Conservation (phyloP, 2,797 vertebrate genomes). For the Sebastes oblongus region DNA sequence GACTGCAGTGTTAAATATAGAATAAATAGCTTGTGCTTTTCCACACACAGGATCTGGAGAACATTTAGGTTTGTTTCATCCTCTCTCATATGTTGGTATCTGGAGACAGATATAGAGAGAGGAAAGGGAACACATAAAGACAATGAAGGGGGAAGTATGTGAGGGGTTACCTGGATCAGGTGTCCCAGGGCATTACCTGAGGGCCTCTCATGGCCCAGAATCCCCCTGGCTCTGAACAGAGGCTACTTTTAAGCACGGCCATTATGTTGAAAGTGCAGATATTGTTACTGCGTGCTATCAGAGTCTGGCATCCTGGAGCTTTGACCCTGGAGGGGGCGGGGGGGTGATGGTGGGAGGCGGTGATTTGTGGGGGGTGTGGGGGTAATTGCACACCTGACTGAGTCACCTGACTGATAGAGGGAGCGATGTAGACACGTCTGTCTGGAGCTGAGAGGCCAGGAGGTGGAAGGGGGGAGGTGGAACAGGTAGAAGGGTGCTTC, state of each 20-base stretch:
- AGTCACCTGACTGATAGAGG: slow-evolving; percentile 71
- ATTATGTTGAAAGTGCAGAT: slow-evolving; percentile 76
- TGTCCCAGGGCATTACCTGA: slow-evolving; percentile 80
- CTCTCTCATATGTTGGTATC: slow-evolving; percentile 27
- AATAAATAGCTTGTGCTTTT: slow-evolving; percentile 1
- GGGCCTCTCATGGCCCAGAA: slow-evolving; percentile 62
- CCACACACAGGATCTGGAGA: neutral
- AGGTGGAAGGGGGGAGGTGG: slow-evolving; percentile 1
- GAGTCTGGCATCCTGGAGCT: slow-evolving; percentile 74
- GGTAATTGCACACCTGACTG: slow-evolving; percentile 76
- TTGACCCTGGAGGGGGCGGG: slow-evolving; percentile 46
- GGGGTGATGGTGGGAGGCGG: slow-evolving; percentile 22
- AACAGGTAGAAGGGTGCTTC: slow-evolving; percentile 62
- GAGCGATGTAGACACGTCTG: slow-evolving; percentile 63
- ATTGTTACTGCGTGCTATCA: slow-evolving; percentile 77
- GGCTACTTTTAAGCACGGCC: slow-evolving; percentile 69
- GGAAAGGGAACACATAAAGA: slow-evolving; percentile 62
- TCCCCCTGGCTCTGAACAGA: slow-evolving; percentile 60
- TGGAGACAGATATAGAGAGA: slow-evolving; percentile 26
- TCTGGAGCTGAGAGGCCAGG: slow-evolving; percentile 57
- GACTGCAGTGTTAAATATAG: slow-evolving; percentile 12
- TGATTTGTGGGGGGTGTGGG: slow-evolving; percentile 35
- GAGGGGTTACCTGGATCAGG: slow-evolving; percentile 78
- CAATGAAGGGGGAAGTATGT: slow-evolving; percentile 69
- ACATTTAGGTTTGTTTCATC: neutral